Conservation (phyloP, 2,113 vertebrate species). For the Archilochus colubris region DNA sequence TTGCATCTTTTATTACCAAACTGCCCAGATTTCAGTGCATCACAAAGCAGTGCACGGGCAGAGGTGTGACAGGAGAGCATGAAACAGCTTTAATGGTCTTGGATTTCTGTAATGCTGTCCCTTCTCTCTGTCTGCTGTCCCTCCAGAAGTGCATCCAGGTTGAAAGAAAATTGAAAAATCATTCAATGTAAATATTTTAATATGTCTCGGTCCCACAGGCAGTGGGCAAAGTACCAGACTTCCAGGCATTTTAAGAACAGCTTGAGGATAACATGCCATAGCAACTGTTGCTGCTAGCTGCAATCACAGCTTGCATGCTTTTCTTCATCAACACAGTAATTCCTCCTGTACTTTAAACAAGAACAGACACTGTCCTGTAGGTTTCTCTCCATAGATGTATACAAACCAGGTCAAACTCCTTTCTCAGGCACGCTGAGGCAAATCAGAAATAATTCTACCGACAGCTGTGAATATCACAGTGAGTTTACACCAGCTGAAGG, state of each 20-base stretch:
- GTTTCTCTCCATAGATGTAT: not conserved
- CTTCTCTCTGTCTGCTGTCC: not conserved
- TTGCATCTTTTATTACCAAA: conserved; percentile 45
- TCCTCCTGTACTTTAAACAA: conserved; percentile 2
- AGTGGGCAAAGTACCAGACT: conserved; percentile 1
- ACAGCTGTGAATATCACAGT: not conserved
- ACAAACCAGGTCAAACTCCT: not conserved
- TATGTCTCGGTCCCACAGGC: not conserved
- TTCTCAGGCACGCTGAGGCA: not conserved
- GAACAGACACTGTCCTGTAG: conserved; percentile 20
- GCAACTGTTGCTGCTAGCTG: not conserved
- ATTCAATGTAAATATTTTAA: conserved; percentile 22
- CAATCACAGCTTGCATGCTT: not conserved
- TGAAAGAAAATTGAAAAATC: conserved; percentile 51
- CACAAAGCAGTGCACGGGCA: not conserved
- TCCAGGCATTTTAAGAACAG: conserved; percentile 18
- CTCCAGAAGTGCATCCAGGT: conserved; percentile 14
- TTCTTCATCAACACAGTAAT: conserved; percentile 39
- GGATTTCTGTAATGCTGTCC: not conserved
- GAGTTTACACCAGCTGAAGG: not conserved
- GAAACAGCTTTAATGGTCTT: not conserved
- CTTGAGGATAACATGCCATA: not conserved
- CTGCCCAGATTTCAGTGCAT: conserved; percentile 13
- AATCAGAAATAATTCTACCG: conserved; percentile 16
- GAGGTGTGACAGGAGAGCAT: not conserved